Base-by-base conservation (phyloP, 2,888 invertebrate species). In the Drosophila neoperkinsi region DNA sequence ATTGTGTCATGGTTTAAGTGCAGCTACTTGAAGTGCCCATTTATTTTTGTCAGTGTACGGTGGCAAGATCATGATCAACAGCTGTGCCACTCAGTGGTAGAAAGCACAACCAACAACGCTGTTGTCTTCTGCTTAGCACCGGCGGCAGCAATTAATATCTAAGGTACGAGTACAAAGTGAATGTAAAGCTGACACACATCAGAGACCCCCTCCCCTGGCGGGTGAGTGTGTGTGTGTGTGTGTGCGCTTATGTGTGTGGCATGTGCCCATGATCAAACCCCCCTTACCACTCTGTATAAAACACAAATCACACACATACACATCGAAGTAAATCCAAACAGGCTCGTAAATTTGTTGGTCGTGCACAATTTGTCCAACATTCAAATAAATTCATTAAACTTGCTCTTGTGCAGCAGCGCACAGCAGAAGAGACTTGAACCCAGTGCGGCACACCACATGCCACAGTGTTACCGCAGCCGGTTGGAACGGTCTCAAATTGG, bases 281-380 rank as follows among this genome's bases (percentile, higher is more conserved):
- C 58, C 53, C 36, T 13, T 4, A 10, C n/a, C 51, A 25, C 0
- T 46, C 25, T 16, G 46, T 25, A 46, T 25, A 46, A 46, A 46
- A 25, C 16, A 46, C 25, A 46, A 16, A 16, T 46, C 30, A 18
- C 58, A 56, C 46, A 62, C 31, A 50, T 6, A 60, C 50, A 43
- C 49, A 59, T 62, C 60, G 63, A 77, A 61, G 61, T 64, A 80
- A 65, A 64, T 41, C 55, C 71, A 75, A 75, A 70, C 74, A 84
- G 77, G 84, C 73, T 90, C 90, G 84, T 87, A 87, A 87, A 87
- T 87, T 82, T 82, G 77, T 74, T 84, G 87, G 89, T 88, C 90
- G 88, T 89, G 90, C 84, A 89, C 87, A 88, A 88, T 90, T 88
- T 88, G 87, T 88, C 87, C 89, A 90, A 87, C 89, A 88, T 88